phyloP scores from a whole-genome alignment of 2,888 invertebrate genomes.

The Rhodophaea formosa region DNA sequence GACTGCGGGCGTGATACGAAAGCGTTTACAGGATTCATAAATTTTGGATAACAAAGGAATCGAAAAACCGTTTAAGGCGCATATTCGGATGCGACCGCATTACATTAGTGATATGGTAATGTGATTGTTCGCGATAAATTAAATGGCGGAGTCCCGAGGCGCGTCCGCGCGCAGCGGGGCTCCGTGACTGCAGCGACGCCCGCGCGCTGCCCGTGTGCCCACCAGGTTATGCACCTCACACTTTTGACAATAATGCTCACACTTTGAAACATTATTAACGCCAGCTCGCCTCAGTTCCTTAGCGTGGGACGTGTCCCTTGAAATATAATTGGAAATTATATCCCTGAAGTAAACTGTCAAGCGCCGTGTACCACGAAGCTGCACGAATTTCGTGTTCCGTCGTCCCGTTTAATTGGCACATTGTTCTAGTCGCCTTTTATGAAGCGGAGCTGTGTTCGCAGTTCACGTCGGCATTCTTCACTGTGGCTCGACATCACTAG shows the following conservation, averaged over 20 bases:
- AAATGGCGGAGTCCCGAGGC: constrained; percentile 56
- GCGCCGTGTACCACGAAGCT: constrained; percentile 41
- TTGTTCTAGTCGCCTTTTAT: constrained; percentile 55
- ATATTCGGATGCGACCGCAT: constrained; percentile 70
- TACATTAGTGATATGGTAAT: constrained; percentile 80
- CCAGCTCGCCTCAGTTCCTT: constrained; percentile 30
- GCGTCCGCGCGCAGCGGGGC: constrained; percentile 64
- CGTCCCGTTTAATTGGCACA: constrained; percentile 64
- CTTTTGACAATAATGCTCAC: constrained; percentile 60
- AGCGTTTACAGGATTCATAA: constrained; percentile 70
- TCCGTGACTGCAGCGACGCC: constrained; percentile 46
- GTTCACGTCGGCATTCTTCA: constrained; percentile 43
- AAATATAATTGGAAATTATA: constrained; percentile 65
- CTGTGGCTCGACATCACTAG: constrained; percentile 41
- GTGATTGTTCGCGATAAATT: constrained; percentile 78
- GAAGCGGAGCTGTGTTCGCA: constrained; percentile 42
- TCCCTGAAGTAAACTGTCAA: constrained; percentile 58
- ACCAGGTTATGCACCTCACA: constrained; percentile 67
- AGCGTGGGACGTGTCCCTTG: constrained; percentile 50
- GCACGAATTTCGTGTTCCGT: constrained; percentile 60
- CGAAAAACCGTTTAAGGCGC: constrained; percentile 75
- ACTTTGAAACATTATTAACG: constrained; percentile 40
- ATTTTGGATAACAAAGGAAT: constrained; percentile 75
- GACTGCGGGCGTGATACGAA: constrained; percentile 62
- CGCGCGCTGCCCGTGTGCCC: constrained; percentile 48